These are phyloP conservation scores for Phrixothrix hirtus DNA, from an alignment of 2,888 invertebrate species.

Conservation along the genomic window DNA sequence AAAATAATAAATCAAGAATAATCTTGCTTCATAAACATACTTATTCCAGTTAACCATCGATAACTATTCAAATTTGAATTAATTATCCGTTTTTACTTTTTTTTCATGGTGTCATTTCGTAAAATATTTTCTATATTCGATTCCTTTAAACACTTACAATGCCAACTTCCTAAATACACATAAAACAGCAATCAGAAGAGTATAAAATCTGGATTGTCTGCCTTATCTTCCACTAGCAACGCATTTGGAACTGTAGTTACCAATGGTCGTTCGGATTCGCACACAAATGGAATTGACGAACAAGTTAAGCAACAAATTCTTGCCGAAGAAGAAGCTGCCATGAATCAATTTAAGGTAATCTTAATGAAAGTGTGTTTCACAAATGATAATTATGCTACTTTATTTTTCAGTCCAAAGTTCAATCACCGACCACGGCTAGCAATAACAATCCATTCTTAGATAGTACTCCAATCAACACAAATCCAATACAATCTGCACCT, in stretches of 20 bases:
- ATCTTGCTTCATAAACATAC: too few relatives aligned
- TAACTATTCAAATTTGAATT: background rate
- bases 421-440: constrained; percentile 60
- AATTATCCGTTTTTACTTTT: background rate
- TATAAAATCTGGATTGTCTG: constrained; percentile 86
- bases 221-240: constrained; percentile 83
- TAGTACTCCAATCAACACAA: constrained; percentile 47
- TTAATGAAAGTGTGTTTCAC: too few relatives aligned
- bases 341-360: constrained; percentile 91
- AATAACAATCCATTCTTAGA: constrained; percentile 82
- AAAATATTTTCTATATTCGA: background rate
- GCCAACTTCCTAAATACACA: constrained; percentile 26
- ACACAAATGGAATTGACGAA: constrained; percentile 81
- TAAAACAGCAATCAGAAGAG: constrained; percentile 81
- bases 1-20: too few relatives aligned
- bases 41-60: too few relatives aligned
- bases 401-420: constrained; percentile 69
- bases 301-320: constrained; percentile 82
- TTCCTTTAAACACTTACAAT: constrained; percentile 19
- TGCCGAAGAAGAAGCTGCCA: constrained; percentile 94
- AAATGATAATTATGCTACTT: background rate
- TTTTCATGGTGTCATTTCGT: background rate
- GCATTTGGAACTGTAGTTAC: constrained; percentile 83
- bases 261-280: constrained; percentile 52
- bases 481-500: constrained; percentile 41